These are phyloP conservation scores for Euclidia mi DNA, from an alignment of 2,888 invertebrate species.

Conservation along the genomic window DNA sequence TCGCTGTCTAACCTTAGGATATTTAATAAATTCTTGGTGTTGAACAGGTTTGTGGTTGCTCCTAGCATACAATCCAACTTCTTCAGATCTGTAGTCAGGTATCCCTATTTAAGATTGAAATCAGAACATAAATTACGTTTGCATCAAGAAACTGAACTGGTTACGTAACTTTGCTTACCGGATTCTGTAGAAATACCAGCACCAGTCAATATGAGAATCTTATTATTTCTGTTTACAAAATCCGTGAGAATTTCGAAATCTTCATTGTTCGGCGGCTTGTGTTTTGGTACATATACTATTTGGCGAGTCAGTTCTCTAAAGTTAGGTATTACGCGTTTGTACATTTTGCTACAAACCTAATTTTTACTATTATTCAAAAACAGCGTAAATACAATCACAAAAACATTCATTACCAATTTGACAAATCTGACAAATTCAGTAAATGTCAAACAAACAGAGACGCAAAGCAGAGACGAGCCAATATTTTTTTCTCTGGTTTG, in stretches of 20 bases:
- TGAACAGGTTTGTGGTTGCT: slow-evolving; percentile 96
- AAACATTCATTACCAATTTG: too few relatives aligned
- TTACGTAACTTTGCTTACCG: slow-evolving; percentile 78
- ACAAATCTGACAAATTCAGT: too few relatives aligned
- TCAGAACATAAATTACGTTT: not conserved
- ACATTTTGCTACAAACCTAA: slow-evolving; percentile 55
- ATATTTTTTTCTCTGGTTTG: too few relatives aligned
- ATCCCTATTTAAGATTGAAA: slow-evolving; percentile 90
- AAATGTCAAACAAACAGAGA: too few relatives aligned
- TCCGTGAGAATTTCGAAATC: slow-evolving; percentile 90
- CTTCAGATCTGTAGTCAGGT: slow-evolving; percentile 98
- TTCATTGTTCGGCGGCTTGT: slow-evolving; percentile 90
- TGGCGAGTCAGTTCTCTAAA: slow-evolving; percentile 57
- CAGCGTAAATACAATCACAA: not conserved
- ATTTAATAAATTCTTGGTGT: slow-evolving; percentile 95
- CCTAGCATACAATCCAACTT: slow-evolving; percentile 97
- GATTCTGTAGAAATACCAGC: slow-evolving; percentile 99
- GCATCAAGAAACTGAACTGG: not conserved
- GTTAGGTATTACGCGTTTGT: slow-evolving; percentile 35
- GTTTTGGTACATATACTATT: slow-evolving; percentile 92
- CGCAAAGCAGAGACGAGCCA: too few relatives aligned
- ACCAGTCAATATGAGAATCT: slow-evolving; percentile 95
- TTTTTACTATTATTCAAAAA: not conserved
- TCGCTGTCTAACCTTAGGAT: slow-evolving; percentile 92
- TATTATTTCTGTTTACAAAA: slow-evolving; percentile 89